phyloP scores from a whole-genome alignment of 2,888 invertebrate genomes.

The Leucania comma region DNA sequence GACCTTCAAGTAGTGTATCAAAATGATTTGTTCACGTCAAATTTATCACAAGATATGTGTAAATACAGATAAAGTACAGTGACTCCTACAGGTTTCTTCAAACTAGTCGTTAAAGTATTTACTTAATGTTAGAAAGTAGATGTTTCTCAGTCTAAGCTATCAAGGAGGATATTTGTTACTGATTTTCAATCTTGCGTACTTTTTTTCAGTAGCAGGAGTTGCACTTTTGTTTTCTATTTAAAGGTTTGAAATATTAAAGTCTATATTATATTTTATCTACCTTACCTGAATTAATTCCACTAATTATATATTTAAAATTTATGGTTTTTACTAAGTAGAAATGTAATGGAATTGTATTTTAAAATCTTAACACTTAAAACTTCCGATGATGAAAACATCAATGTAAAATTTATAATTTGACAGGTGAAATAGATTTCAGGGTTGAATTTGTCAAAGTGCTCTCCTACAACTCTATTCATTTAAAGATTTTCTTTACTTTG shows the following conservation, averaged over 20 bases:
- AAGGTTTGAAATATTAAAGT: neutral
- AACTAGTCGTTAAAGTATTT: slow-evolving; percentile 12
- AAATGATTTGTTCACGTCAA: slow-evolving; percentile 40
- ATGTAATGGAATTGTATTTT: neutral
- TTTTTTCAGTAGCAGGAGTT: too few species aligned
- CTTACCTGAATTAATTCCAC: neutral
- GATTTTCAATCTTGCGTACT: neutral
- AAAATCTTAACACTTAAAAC: too few species aligned
- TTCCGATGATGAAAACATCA: too few species aligned
- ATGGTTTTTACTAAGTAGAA: neutral
- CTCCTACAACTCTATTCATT: slow-evolving; percentile 29
- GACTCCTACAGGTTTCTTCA: slow-evolving; percentile 18
- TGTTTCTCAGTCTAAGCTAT: neutral
- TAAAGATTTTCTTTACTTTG: slow-evolving; percentile 35
- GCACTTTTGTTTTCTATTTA: neutral
- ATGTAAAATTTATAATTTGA: slow-evolving; percentile 1
- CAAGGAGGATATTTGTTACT: neutral
- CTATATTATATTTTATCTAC: neutral
- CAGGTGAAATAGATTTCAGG: slow-evolving; percentile 20
- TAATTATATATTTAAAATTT: too few species aligned
- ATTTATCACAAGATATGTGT: slow-evolving; percentile 37
- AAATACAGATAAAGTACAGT: slow-evolving; percentile 52
- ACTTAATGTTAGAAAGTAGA: slow-evolving; percentile 12
- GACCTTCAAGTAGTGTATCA: slow-evolving; percentile 31
- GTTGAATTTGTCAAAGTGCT: slow-evolving; percentile 24